These are phyloP conservation scores for Euplexia lucipara DNA, from an alignment of 2,888 invertebrate genomes.

Conservation along the genomic window DNA sequence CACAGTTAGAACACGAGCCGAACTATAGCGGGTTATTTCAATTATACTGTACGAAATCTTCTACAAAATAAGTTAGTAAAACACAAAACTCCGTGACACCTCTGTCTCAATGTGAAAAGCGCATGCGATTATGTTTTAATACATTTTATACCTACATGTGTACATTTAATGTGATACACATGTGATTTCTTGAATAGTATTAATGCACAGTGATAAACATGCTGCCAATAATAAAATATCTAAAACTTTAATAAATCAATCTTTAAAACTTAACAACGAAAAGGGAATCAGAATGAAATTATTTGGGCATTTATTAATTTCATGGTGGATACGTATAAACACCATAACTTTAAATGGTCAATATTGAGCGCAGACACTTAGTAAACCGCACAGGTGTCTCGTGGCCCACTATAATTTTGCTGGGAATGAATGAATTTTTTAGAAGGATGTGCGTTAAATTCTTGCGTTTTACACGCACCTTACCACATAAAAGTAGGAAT, in stretches of 20 bases:
- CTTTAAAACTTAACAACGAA: too few species aligned
- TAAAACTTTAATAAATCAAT: constrained; percentile 2
- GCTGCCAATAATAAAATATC: constrained; percentile 26
- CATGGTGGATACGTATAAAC: constrained; percentile 49
- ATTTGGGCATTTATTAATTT: constrained; percentile 52
- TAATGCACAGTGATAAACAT: constrained; percentile 17
- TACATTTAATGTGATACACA: not conserved
- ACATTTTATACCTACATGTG: constrained; percentile 4
- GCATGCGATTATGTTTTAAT: constrained; percentile 50
- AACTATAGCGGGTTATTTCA: constrained; percentile 64
- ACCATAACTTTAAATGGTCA: constrained; percentile 59
- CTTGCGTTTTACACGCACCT: constrained; percentile 65
- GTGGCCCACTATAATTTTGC: constrained; percentile 71
- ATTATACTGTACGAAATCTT: constrained; percentile 25
- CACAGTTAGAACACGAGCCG: constrained; percentile 76
- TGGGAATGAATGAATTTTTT: constrained; percentile 72
- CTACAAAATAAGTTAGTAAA: constrained; percentile 34
- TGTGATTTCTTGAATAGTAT: not conserved
- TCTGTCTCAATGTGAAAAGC: constrained; percentile 42
- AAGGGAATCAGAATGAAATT: constrained; percentile 17
- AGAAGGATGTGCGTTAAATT: constrained; percentile 69
- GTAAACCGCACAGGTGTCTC: constrained; percentile 72
- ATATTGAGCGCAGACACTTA: constrained; percentile 63
- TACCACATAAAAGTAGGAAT: constrained; percentile 48
- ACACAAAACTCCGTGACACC: constrained; percentile 43